Conservation (phyloP, 2,797 vertebrate genomes). For the Phoeniculus purpureus region DNA sequence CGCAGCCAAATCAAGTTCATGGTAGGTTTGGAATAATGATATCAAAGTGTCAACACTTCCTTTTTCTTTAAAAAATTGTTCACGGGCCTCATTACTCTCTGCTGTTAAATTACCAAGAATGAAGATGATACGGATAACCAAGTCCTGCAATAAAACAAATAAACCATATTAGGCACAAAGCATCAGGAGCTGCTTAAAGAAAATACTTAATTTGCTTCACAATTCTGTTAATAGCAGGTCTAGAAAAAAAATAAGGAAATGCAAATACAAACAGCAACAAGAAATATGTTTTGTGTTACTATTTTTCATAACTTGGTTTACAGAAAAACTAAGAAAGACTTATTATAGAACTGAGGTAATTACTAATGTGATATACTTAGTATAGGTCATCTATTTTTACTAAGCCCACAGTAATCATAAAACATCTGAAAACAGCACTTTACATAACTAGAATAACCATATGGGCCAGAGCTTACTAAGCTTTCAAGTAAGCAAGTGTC, state of each 20-base stretch:
- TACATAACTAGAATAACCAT: slow-evolving; percentile 13
- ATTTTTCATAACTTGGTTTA: not conserved
- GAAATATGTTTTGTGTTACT: not conserved
- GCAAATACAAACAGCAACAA: not conserved
- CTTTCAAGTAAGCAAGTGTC: not conserved
- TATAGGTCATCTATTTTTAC: slow-evolving; percentile 40
- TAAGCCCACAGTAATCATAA: slow-evolving; percentile 15
- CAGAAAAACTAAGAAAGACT: not conserved
- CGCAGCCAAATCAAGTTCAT: slow-evolving; percentile 63
- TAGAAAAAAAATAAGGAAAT: slow-evolving; percentile 1
- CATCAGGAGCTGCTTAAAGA: not conserved
- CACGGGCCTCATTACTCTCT: slow-evolving; percentile 81
- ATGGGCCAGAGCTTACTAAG: not conserved
- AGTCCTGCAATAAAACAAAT: slow-evolving; percentile 81
- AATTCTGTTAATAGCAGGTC: not conserved
- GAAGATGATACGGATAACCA: slow-evolving; percentile 90
- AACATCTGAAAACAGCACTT: slow-evolving; percentile 22
- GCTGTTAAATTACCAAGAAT: slow-evolving; percentile 92
- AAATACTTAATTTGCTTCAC: not conserved
- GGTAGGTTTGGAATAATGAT: slow-evolving; percentile 83
- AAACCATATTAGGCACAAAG: not conserved
- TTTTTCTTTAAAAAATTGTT: slow-evolving; percentile 80
- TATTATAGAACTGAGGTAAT: not conserved
- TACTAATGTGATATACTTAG: slow-evolving; percentile 5
- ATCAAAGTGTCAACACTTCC: slow-evolving; percentile 81